Base-by-base conservation (phyloP, 2,113 vertebrate genomes). In the Poeciliopsis turrubarensis region DNA sequence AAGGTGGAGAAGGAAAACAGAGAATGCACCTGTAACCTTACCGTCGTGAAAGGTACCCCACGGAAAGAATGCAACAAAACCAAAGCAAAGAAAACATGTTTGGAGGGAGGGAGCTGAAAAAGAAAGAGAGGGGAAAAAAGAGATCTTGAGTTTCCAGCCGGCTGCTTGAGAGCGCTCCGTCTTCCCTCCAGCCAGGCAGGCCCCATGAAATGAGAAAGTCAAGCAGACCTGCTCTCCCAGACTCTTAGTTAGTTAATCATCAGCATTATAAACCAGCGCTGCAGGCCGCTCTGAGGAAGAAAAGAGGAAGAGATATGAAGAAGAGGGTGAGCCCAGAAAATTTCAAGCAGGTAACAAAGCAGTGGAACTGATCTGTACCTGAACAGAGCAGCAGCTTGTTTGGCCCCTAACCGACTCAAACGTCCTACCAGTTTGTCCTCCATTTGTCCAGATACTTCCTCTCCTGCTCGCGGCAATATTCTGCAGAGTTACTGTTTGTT, bases 191-290 rank as follows among this genome's bases (percentile, higher is more conserved):
- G 89, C 93, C 84, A 73, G 86, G 90, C 92, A 93, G 95, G 94
- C 94, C 94, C 94, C 95, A 91, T 93, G 95, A 95, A 96, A 96
- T 94, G 94, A 93, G 96, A 95, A 96, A 94, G 95, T 92, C 88
- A 88, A 94, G 93, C 89, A 81, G 91, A 92, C 90, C 92, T 89
- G 93, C 95, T 95, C 94, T 81, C 94, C 95, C 94, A 95, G 95
- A 95, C 94, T 94, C 92, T 60, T 94, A 94, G 93, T 95, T 95
- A 95, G 96, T 96, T 97, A 96, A 97, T 96, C 94, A 97, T 97
- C 96, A 96, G 95, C 95, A 91, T 93, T 95, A 94, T 94, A 93
- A 94, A 94, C 95, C 94, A 91, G 89, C 83, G 91, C 93, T 90
- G 92, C 92, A 89, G 93, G 94, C 94, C 94, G 22, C 91, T 94